Evolutionary conservation across 2,888 invertebrate species (phyloP).

Genomic region (Acholoe squamosa): DNA sequence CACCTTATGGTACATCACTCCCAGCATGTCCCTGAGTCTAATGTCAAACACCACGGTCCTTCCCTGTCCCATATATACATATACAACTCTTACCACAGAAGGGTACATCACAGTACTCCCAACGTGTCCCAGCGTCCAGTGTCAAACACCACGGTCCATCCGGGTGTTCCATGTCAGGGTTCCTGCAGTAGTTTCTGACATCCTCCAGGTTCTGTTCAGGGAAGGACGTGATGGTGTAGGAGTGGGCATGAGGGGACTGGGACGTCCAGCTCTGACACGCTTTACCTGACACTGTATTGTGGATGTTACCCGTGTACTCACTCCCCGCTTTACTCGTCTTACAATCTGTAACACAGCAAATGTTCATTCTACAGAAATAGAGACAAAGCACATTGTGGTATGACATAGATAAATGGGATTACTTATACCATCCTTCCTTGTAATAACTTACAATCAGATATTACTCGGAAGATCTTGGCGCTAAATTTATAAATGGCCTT

Average conservation of each 20-base stretch:
- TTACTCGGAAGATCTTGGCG: too few species aligned
- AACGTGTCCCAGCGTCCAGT: constrained; percentile 90
- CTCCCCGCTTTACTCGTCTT: neutral
- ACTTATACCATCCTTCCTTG: too few species aligned
- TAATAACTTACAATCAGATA: too few species aligned
- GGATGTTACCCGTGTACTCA: constrained; percentile 10
- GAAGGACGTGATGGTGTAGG: constrained; percentile 23
- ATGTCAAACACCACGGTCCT: neutral
- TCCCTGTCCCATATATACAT: neutral
- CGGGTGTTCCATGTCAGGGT: constrained; percentile 89
- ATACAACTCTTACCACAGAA: constrained; percentile 86
- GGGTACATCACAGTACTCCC: constrained; percentile 95
- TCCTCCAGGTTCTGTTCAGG: constrained; percentile 86
- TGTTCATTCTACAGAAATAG: too few species aligned
- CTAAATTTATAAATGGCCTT: too few species aligned
- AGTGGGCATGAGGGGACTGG: constrained; percentile 56
- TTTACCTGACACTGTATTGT: constrained; percentile 21
- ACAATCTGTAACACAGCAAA: constrained; percentile 19
- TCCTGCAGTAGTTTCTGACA: constrained; percentile 94
- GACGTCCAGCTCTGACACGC: constrained; percentile 57
- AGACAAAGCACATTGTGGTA: too few species aligned
- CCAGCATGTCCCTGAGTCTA: neutral
- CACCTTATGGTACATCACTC: constrained; percentile 72
- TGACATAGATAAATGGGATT: too few species aligned
- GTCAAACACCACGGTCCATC: constrained; percentile 95